These are phyloP conservation scores for Myotis planiceps DNA, from an alignment of 2,797 vertebrate genomes.

Conservation along the genomic window DNA sequence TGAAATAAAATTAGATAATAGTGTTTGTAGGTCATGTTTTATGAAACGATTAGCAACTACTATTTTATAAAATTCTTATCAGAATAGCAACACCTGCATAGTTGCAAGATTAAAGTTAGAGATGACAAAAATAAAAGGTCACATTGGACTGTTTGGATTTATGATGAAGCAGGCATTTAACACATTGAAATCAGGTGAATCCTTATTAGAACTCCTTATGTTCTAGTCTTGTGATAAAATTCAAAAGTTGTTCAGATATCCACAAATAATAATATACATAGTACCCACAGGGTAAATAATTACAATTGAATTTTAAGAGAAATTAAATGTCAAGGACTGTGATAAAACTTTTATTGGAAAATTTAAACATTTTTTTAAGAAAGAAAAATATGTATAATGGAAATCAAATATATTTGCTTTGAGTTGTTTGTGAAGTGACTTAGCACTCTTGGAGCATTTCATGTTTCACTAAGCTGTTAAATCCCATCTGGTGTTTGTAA, in stretches of 20 bases:
- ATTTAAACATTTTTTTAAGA: constrained; percentile 64
- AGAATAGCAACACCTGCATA: not conserved
- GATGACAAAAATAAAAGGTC: not conserved
- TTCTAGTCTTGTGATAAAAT: constrained; percentile 28
- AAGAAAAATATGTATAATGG: constrained; percentile 74
- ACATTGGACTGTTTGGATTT: not conserved
- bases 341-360: constrained; percentile 66
- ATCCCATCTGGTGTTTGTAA: constrained; percentile 87
- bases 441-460: constrained; percentile 77
- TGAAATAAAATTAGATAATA: constrained; percentile 32
- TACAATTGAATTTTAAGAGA: constrained; percentile 45
- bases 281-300: constrained; percentile 25
- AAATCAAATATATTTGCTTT: constrained; percentile 81
- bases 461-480: constrained; percentile 83
- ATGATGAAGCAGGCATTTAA: not conserved
- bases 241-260: not conserved
- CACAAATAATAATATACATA: constrained; percentile 14
- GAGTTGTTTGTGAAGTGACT: constrained; percentile 68
- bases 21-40: constrained; percentile 28
- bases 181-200: not conserved
- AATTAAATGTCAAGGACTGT: constrained; percentile 58
- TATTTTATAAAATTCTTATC: constrained; percentile 24
- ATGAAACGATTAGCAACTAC: constrained; percentile 7
- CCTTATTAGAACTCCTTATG: constrained; percentile 19
- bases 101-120: constrained; percentile 25